These are phyloP conservation scores for Gadus macrocephalus DNA, from an alignment of 2,113 vertebrate genomes.

Conservation along the genomic window DNA sequence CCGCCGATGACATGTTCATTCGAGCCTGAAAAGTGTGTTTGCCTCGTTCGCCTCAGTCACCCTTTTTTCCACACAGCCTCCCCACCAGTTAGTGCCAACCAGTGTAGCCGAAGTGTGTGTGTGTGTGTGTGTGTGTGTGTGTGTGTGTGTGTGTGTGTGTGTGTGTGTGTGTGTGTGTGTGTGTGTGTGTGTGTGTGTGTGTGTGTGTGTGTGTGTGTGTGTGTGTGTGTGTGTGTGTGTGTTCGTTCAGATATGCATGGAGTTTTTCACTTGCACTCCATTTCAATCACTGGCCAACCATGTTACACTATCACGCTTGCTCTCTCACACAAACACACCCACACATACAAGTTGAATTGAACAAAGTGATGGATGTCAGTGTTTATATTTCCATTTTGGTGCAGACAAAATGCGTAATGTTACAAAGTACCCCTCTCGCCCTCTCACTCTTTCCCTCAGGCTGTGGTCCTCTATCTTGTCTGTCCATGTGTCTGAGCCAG, in stretches of 20 bases:
- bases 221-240: too few relatives aligned
- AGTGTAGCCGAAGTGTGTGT: constrained; percentile 10
- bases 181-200: not conserved
- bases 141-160: too few relatives aligned
- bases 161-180: too few relatives aligned
- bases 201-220: too few relatives aligned
- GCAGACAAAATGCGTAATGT: not conserved
- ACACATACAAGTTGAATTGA: not conserved
- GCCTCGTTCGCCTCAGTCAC: constrained; percentile 19
- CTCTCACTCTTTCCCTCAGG: constrained; percentile 2
- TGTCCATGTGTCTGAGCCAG: constrained; percentile 33
- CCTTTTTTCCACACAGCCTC: constrained; percentile 15
- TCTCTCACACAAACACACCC: not conserved
- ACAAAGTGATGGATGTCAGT: constrained; percentile 19
- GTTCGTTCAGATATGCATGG: too few relatives aligned
- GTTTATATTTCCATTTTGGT: constrained; percentile 19
- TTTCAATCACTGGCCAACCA: constrained; percentile 7
- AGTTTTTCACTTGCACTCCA: constrained; percentile 1
- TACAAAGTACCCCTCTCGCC: not conserved
- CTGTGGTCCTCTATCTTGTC: constrained; percentile 8
- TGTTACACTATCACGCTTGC: not conserved
- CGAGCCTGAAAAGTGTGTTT: constrained; percentile 57
- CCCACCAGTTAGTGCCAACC: too few relatives aligned
- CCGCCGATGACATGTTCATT: constrained; percentile 58
- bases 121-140: not conserved